Conservation (phyloP, 2,888 invertebrate species). For the Dioctria linearis region DNA sequence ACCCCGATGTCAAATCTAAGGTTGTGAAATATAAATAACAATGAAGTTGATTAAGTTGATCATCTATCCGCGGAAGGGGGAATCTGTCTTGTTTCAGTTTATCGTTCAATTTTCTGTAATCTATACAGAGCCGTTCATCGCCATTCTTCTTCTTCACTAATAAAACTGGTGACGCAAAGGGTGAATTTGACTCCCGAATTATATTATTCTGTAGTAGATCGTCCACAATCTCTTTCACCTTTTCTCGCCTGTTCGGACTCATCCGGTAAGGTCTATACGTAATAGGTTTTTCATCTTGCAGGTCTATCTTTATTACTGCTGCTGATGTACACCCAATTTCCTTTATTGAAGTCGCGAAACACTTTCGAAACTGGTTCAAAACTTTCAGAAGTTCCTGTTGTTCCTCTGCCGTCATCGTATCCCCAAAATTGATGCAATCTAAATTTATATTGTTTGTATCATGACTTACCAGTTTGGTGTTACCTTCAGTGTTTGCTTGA, state of each 20-base stretch:
- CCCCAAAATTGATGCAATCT: background rate
- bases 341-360: conserved; percentile 17
- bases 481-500: no score
- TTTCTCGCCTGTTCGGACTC: conserved; percentile 56
- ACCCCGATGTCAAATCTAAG: conserved; percentile 61
- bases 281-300: conserved; percentile 60
- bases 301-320: conserved; percentile 55
- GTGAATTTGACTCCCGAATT: conserved; percentile 61
- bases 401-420: background rate
- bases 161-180: conserved; percentile 58
- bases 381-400: background rate
- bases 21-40: conserved; percentile 60
- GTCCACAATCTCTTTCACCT: conserved; percentile 38
- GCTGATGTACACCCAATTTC: conserved; percentile 47
- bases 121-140: conserved; percentile 61
- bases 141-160: conserved; percentile 61
- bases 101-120: conserved; percentile 63
- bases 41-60: background rate
- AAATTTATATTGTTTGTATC: background rate
- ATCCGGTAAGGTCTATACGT: conserved; percentile 60
- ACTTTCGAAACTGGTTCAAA: background rate
- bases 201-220: conserved; percentile 59
- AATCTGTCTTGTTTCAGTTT: conserved; percentile 56
- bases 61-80: background rate
- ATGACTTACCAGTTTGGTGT: background rate